Percentiles rank a stretch among this genome's conserved stretches.
These are phyloP conservation scores for Melikaiella ostensackeni DNA, from an alignment of 2,888 invertebrate species.

Conservation along the genomic window DNA sequence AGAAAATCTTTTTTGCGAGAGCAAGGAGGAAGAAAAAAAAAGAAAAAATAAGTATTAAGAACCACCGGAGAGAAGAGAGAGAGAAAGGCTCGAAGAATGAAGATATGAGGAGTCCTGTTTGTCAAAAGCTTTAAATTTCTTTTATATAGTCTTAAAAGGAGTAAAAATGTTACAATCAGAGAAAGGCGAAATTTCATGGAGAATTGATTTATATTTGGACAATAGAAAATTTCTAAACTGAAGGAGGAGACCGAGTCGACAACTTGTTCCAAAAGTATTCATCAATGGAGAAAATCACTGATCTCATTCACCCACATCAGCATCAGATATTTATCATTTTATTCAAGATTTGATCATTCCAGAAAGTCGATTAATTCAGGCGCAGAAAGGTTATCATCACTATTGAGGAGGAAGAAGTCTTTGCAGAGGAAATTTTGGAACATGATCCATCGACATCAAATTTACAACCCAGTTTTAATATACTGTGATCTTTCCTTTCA, in stretches of 20 bases:
- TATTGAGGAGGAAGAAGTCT: not conserved
- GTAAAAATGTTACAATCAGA: not conserved
- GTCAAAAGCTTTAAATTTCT: conserved; percentile 22
- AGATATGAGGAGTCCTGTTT: not conserved
- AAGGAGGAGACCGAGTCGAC: not conserved
- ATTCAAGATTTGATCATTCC: conserved; percentile 23
- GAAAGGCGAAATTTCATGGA: not conserved
- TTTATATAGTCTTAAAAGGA: conserved; percentile 4
- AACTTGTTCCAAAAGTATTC: conserved; percentile 34
- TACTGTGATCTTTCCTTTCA: conserved; percentile 36
- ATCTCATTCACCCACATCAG: conserved; percentile 29
- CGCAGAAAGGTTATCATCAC: not conserved
- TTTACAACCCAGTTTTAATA: conserved; percentile 24
- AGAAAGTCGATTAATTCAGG: conserved; percentile 13
- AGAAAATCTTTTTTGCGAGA: conserved; percentile 67
- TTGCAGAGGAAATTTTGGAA: conserved; percentile 3
- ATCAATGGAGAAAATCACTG: conserved; percentile 17
- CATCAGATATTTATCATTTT: conserved; percentile 14
- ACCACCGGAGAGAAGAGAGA: conserved; percentile 11
- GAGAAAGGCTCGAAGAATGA: conserved; percentile 13
- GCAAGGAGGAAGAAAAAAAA: conserved; percentile 67
- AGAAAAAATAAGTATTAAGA: conserved; percentile 46
- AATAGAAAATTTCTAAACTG: not conserved
- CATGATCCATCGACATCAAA: not conserved
- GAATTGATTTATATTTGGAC: conserved; percentile 8